Conservation (phyloP, 2,888 invertebrate species). For the Aleiodes alternator region DNA sequence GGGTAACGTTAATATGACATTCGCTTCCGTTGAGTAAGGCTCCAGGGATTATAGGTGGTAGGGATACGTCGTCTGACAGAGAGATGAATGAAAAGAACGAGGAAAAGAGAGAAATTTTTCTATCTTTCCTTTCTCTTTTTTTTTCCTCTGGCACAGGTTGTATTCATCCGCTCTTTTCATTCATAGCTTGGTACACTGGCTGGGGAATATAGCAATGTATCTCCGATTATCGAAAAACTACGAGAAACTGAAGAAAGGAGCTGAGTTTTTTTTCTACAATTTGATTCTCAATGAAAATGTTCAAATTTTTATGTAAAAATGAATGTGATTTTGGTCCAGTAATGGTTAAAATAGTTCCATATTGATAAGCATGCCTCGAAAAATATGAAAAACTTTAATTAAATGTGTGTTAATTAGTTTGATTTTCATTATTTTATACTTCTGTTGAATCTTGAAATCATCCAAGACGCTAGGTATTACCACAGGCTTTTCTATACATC, state of each 20-base stretch:
- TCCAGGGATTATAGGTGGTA: slow-evolving; percentile 10
- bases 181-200: slow-evolving; percentile 64
- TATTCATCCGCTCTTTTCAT: slow-evolving; percentile 71
- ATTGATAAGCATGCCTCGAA: too few relatives aligned
- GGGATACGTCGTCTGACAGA: slow-evolving; percentile 12
- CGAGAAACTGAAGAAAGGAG: too few relatives aligned
- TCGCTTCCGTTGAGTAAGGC: slow-evolving; percentile 34
- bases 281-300: too few relatives aligned
- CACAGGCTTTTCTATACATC: slow-evolving; percentile 44
- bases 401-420: too few relatives aligned
- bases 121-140: slow-evolving; percentile 45
- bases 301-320: too few relatives aligned
- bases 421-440: too few relatives aligned
- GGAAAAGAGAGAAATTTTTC: slow-evolving; percentile 37
- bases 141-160: slow-evolving; percentile 67
- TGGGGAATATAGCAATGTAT: slow-evolving; percentile 28
- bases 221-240: slow-evolving; percentile 2
- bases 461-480: too few relatives aligned
- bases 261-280: neutral
- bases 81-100: slow-evolving; percentile 34
- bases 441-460: too few relatives aligned
- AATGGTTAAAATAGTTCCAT: too few relatives aligned
- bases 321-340: too few relatives aligned
- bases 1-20: slow-evolving; percentile 29
- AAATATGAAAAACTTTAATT: too few relatives aligned